A percentile compares a stretch with the other conserved stretches of the same genome.
phyloP scores from a whole-genome alignment of 2,797 vertebrate genomes.

The Phrynocephalus forsythii region DNA sequence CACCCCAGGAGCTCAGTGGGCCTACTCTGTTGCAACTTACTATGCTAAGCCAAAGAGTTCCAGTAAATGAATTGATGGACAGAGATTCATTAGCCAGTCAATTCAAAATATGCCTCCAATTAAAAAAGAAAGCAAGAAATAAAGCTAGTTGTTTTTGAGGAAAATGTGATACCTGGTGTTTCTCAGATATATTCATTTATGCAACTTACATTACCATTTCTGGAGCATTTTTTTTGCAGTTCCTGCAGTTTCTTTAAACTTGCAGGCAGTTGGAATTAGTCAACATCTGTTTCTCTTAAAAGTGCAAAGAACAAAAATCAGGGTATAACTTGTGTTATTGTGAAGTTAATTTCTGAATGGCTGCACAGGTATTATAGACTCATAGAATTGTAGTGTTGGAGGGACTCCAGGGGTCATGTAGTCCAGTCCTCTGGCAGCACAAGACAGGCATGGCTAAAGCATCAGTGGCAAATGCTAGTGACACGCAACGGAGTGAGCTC shows the following conservation, averaged over 20 bases:
- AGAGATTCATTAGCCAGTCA: not conserved
- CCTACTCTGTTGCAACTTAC: too few relatives aligned
- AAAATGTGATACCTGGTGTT: not conserved
- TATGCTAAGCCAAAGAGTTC: too few relatives aligned
- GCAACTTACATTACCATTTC: not conserved
- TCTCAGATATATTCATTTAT: not conserved
- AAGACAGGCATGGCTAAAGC: too few relatives aligned
- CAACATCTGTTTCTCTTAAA: not conserved
- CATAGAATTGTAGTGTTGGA: too few relatives aligned
- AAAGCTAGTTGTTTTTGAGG: not conserved
- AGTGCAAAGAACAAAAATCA: not conserved
- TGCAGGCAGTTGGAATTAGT: not conserved
- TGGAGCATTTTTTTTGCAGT: not conserved
- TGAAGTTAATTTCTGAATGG: not conserved
- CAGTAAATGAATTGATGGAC: too few relatives aligned
- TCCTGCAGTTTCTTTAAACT: not conserved
- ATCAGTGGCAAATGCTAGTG: too few relatives aligned
- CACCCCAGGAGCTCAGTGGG: too few relatives aligned
- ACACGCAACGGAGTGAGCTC: too few relatives aligned
- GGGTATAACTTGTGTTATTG: not conserved
- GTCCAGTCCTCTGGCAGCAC: too few relatives aligned
- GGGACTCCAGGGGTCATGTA: too few relatives aligned
- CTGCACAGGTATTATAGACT: too few relatives aligned
- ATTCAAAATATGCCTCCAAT: not conserved
- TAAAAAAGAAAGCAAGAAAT: not conserved